These are phyloP conservation scores for Tapirus terrestris DNA, from an alignment of 2,113 vertebrate species.

Conservation along the genomic window DNA sequence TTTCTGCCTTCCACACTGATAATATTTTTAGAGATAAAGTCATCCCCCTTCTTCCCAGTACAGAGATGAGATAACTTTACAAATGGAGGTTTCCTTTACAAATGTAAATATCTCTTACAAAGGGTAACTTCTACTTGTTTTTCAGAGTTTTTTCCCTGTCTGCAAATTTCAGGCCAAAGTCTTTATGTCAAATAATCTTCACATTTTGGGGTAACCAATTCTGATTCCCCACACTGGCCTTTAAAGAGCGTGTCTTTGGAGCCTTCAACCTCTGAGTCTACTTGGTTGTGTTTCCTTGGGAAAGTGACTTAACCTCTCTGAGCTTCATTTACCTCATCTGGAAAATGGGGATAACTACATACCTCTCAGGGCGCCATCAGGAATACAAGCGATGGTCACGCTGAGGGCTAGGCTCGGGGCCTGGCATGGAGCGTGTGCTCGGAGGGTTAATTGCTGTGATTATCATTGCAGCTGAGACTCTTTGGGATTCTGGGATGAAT, in stretches of 20 bases:
- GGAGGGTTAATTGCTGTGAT: not conserved
- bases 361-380: not conserved
- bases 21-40: too few relatives aligned
- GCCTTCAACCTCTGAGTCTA: not conserved
- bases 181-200: too few relatives aligned
- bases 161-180: too few relatives aligned
- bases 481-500: not conserved
- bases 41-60: too few relatives aligned
- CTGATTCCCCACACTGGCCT: not conserved
- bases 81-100: too few relatives aligned
- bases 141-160: too few relatives aligned
- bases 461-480: not conserved
- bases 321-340: not conserved
- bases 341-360: not conserved
- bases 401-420: not conserved
- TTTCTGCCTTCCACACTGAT: too few relatives aligned
- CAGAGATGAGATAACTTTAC: too few relatives aligned
- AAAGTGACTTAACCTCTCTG: not conserved
- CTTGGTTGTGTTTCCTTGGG: not conserved
- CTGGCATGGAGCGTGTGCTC: not conserved
- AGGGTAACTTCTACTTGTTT: too few relatives aligned
- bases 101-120: too few relatives aligned
- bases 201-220: too few relatives aligned
- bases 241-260: not conserved
- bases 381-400: not conserved